Evolutionary conservation across 2,797 vertebrate genomes (phyloP).

Genomic region (Botia kubotai): DNA sequence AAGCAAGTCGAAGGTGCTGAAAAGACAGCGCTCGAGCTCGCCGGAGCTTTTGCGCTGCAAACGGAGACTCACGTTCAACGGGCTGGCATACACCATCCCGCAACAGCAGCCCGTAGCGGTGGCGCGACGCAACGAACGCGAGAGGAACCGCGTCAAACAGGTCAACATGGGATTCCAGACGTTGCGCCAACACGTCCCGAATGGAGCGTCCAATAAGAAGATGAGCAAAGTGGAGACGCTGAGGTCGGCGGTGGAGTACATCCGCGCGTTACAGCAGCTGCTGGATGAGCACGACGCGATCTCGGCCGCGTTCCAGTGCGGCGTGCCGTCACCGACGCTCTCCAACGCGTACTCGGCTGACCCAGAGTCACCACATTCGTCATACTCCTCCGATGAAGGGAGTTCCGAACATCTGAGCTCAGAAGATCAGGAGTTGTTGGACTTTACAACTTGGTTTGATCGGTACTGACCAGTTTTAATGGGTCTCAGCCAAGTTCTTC

Average conservation of each 20-base stretch:
- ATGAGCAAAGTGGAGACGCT: slow-evolving; percentile 98
- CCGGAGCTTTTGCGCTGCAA: slow-evolving; percentile 92
- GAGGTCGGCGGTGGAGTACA: slow-evolving; percentile 95
- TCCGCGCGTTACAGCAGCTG: slow-evolving; percentile 90
- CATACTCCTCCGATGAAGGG: slow-evolving; percentile 90
- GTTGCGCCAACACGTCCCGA: slow-evolving; percentile 92
- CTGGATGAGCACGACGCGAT: slow-evolving; percentile 89
- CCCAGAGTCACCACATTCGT: slow-evolving; percentile 86
- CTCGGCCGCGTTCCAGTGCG: slow-evolving; percentile 83
- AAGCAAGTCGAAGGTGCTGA: slow-evolving; percentile 79
- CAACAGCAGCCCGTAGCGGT: slow-evolving; percentile 84
- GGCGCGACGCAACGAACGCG: slow-evolving; percentile 91
- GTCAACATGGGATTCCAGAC: slow-evolving; percentile 98
- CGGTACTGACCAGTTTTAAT: slow-evolving; percentile 90
- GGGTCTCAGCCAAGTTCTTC: not conserved
- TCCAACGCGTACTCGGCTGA: slow-evolving; percentile 83
- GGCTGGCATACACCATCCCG: slow-evolving; percentile 78
- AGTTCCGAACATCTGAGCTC: slow-evolving; percentile 90
- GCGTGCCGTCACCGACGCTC: slow-evolving; percentile 78
- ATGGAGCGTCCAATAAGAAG: slow-evolving; percentile 92
- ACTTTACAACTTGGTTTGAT: slow-evolving; percentile 93
- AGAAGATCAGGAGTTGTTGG: slow-evolving; percentile 88
- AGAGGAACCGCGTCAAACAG: slow-evolving; percentile 93
- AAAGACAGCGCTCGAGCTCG: slow-evolving; percentile 84
- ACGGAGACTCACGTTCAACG: slow-evolving; percentile 83